Base-by-base conservation (phyloP, 2,888 invertebrate genomes). In the Pheosia tremula region DNA sequence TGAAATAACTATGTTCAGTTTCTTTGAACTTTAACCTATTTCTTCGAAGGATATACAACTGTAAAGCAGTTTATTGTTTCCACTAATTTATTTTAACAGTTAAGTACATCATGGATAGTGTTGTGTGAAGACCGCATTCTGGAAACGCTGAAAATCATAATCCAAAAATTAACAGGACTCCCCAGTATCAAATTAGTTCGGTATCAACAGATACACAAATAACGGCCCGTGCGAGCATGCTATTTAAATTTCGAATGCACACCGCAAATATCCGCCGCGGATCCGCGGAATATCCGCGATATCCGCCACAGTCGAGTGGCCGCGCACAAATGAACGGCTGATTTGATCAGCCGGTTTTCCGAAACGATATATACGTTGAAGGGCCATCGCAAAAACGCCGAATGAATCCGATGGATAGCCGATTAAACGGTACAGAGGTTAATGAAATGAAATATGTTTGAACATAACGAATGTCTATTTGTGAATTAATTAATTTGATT, bases 301-400 rank as follows among this genome's bases (percentile, higher is more conserved):
- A 76, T 78, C 76, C 77, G 73, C 67, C 67, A 81, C 85, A 81
- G 84, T 64, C 81, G 79, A 80, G 62, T 82, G 83, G 79, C 60
- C 71, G 74, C 79, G 81, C 75, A 85, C 89, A 89, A 90, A 89
- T 87, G 87, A 83, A 82, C 84, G 87, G 81, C 78, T 84, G 88
- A 88, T 88, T 89, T 86, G 85, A 87, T 85, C 86, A 76, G 72
- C 75, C 78, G 81, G 80, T 77, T 77, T 72, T 71, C 75, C 72
- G 72, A 68, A 74, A 75, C 77, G 79, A 75, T 77, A 78, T 77
- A 78, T 71, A 57, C 68, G 69, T 58, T 68, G 74, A 68, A 68
- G 74, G 72, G 73, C 75, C 68, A 74, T 77, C 74, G 79, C 71
- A 81, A 81, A 83, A 80, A 74, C 71, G 64, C 69, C 70, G 71